Percentiles rank a stretch among this genome's conserved stretches.
Evolutionary conservation across 2,797 vertebrate species (phyloP).

Genomic region (Eutrigla gurnardus): DNA sequence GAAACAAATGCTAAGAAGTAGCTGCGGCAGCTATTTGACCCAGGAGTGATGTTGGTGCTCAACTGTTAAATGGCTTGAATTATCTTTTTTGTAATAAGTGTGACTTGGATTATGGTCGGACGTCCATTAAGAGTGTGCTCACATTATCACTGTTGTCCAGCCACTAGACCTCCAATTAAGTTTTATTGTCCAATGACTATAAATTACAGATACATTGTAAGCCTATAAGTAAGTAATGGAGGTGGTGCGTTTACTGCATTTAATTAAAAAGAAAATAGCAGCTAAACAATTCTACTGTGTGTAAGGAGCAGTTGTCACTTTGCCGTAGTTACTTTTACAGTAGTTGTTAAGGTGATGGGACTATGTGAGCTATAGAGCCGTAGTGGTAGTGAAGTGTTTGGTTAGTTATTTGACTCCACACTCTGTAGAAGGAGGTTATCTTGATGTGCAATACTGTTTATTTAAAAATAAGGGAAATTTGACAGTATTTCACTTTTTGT

Average conservation of each 20-base stretch:
- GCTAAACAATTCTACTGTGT: slow-evolving; percentile 58
- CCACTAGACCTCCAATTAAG: slow-evolving; percentile 25
- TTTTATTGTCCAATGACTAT: slow-evolving; percentile 21
- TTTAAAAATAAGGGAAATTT: slow-evolving; percentile 41
- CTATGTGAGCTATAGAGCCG: slow-evolving; percentile 58
- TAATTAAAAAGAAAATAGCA: slow-evolving; percentile 44
- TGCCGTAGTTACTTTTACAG: slow-evolving; percentile 61
- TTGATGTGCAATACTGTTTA: slow-evolving; percentile 74
- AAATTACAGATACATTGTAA: slow-evolving; percentile 48
- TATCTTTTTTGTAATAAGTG: slow-evolving; percentile 21
- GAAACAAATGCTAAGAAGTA: slow-evolving; percentile 22
- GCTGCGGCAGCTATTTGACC: slow-evolving; percentile 34
- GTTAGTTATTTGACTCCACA: slow-evolving; percentile 51
- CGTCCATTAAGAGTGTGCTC: slow-evolving; percentile 30
- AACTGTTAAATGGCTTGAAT: slow-evolving; percentile 27
- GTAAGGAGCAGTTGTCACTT: slow-evolving; percentile 56
- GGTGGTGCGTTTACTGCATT: slow-evolving; percentile 45
- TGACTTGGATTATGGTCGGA: slow-evolving; percentile 36
- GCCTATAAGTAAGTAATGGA: slow-evolving; percentile 43
- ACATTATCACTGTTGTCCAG: slow-evolving; percentile 30
- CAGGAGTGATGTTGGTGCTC: slow-evolving; percentile 27
- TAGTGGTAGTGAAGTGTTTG: slow-evolving; percentile 63
- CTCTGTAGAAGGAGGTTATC: slow-evolving; percentile 51
- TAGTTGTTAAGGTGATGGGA: slow-evolving; percentile 56
- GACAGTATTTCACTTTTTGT: slow-evolving; percentile 57